Conservation (phyloP, 2,113 vertebrate genomes). For the Dipodomys spectabilis region DNA sequence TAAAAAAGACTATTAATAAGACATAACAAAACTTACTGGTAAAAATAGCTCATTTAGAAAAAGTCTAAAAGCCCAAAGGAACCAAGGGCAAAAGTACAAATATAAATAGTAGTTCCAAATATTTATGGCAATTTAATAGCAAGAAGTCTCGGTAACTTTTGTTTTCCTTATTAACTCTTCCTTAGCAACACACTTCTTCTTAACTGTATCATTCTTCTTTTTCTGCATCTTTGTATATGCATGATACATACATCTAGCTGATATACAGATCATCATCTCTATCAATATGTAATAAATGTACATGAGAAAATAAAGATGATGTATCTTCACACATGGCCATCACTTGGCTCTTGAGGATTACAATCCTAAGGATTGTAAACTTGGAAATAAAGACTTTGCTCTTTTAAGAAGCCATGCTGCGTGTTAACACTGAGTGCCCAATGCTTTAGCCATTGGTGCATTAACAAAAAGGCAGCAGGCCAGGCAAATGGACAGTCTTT, state of each 20-base stretch:
- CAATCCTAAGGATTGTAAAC: not conserved
- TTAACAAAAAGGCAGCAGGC: not conserved
- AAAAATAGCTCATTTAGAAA: conserved; percentile 28
- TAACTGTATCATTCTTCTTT: not conserved
- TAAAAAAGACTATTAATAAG: not conserved
- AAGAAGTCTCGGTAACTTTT: not conserved
- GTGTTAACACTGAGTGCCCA: not conserved
- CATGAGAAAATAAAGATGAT: not conserved
- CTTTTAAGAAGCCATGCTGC: not conserved
- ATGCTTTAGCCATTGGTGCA: not conserved
- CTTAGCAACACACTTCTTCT: not conserved
- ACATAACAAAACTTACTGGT: not conserved
- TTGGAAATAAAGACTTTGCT: not conserved
- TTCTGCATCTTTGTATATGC: not conserved
- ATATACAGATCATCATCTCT: not conserved
- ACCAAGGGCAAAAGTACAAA: not conserved
- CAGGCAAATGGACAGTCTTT: not conserved
- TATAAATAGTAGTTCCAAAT: not conserved
- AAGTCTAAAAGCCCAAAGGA: conserved; percentile 4
- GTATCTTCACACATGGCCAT: not conserved
- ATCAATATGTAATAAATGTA: not conserved
- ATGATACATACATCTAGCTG: not conserved
- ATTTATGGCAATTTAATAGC: not conserved
- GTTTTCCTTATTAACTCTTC: not conserved
- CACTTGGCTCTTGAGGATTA: not conserved